Percentiles rank a stretch among this genome's conserved stretches.
Evolutionary conservation across 2,888 invertebrate species (phyloP).

Genomic region (Apotomis turbidana): DNA sequence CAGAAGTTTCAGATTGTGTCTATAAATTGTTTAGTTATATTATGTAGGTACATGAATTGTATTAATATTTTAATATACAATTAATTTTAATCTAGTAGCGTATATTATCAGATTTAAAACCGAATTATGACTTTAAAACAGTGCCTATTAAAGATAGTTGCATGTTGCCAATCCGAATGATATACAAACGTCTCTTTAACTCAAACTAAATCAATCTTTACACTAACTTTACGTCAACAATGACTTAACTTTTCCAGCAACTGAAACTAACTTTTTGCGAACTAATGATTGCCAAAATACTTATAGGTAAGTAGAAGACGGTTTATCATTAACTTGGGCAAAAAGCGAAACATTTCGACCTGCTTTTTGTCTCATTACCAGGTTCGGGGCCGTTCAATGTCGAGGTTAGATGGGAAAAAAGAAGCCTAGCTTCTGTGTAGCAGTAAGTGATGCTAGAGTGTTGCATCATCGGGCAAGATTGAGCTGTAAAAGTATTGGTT

Average conservation of each 20-base stretch:
- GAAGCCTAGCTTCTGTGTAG: slow-evolving; percentile 15
- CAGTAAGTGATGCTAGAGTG: neutral
- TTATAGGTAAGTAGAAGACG: neutral
- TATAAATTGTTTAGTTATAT: too few relatives aligned
- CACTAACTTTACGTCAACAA: slow-evolving; percentile 16
- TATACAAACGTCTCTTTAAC: neutral
- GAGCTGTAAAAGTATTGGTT: too few relatives aligned
- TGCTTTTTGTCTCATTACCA: slow-evolving; percentile 20
- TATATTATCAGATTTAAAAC: too few relatives aligned
- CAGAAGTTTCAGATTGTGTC: too few relatives aligned
- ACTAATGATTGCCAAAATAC: slow-evolving; percentile 17
- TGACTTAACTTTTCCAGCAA: slow-evolving; percentile 4
- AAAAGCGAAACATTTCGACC: slow-evolving; percentile 24
- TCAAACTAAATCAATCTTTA: neutral
- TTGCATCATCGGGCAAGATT: neutral
- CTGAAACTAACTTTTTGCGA: slow-evolving; percentile 6
- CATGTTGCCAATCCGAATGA: too few relatives aligned
- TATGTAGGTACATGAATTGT: too few relatives aligned
- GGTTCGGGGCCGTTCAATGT: slow-evolving; percentile 43
- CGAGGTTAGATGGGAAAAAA: slow-evolving; percentile 43
- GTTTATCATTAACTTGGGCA: slow-evolving; percentile 12
- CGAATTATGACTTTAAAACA: too few relatives aligned
- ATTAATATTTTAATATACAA: too few relatives aligned
- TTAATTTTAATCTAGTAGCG: too few relatives aligned
- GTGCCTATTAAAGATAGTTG: too few relatives aligned